Evolutionary conservation across 2,888 invertebrate genomes (phyloP).

Genomic region (Leptinotarsa peninsularis): DNA sequence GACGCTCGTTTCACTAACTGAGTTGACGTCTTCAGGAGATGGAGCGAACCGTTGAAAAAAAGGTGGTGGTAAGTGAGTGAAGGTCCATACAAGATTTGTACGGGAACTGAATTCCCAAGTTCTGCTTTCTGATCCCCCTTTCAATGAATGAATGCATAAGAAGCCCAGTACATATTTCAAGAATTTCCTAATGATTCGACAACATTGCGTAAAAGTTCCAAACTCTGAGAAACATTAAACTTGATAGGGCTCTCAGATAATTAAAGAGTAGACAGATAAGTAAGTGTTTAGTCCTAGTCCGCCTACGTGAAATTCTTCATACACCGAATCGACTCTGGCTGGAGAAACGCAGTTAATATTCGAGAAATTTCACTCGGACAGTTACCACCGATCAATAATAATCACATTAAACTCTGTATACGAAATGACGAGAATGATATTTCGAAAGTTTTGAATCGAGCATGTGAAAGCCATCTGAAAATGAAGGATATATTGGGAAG

Average conservation of each 20-base stretch:
- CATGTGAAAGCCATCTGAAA: not conserved
- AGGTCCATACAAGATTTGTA: no score
- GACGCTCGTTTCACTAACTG: no score
- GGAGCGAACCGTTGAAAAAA: no score
- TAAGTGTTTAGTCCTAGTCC: conserved; percentile 55
- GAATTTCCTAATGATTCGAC: conserved; percentile 29
- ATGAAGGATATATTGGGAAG: not conserved
- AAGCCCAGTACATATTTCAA: not conserved
- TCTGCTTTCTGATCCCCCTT: no score
- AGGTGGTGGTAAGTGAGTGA: no score
- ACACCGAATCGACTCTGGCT: conserved; percentile 34
- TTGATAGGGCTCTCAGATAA: conserved; percentile 64
- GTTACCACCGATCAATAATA: conserved; percentile 41
- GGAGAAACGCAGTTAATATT: conserved; percentile 45
- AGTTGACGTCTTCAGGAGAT: no score
- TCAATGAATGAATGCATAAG: not conserved
- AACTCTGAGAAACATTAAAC: conserved; percentile 58
- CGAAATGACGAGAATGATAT: conserved; percentile 1
- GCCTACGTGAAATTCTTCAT: conserved; percentile 53
- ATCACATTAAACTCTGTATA: conserved; percentile 17
- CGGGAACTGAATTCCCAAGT: no score
- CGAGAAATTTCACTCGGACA: conserved; percentile 42
- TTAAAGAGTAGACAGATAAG: conserved; percentile 63
- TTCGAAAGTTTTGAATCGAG: not conserved
- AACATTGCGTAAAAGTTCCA: conserved; percentile 32